Base-by-base conservation (phyloP, 2,797 vertebrate genomes). In the Danio choprae region DNA sequence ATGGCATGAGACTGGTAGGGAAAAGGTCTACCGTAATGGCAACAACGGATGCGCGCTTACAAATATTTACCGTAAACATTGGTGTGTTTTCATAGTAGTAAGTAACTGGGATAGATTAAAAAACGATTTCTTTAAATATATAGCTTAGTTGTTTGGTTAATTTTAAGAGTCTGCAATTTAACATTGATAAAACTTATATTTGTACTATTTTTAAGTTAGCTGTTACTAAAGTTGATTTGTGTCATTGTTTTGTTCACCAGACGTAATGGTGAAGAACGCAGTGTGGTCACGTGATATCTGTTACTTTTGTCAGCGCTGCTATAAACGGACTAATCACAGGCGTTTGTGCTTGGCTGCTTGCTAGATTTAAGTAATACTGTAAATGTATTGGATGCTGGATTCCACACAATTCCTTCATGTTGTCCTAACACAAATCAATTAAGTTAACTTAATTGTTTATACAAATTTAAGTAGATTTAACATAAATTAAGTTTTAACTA, bases 1-100 rank as follows among this genome's bases (percentile, higher is more conserved):
- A 46, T 36, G 41, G 55, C 43, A 44, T 74, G 48, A 71, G 6
- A 1, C 4, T 6, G 4, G 5, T 53, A 13, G 5, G 43, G 20
- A 41, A 36, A 51, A 40, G 11, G 9, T 5, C 18, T 65, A 62
- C 86, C 90, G 84, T 88, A 89, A 82, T 68, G 36, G 20, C 10
- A 0, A 1, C 0, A 87, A 62, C 67, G 84, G 0, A 44, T 1
- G 70, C 83, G 87, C 89, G 87, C 0, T 0, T 1, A 0, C 2
- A 4, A n/a, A 1, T n/a, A 4, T 18, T 38, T 53, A 44, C 46
- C 15, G 46, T 48, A 75, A 36, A 10, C 1, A 5, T 16, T 11
- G 2, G 16, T 38, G 7, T 36, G 1, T 1, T 38, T 40, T 36
- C 3, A 13, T 3, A 16, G 2, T 2, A 13, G 53, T 44, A 41